phyloP scores from a whole-genome alignment of 2,888 invertebrate genomes.

The Pardosa pseudoannulata region DNA sequence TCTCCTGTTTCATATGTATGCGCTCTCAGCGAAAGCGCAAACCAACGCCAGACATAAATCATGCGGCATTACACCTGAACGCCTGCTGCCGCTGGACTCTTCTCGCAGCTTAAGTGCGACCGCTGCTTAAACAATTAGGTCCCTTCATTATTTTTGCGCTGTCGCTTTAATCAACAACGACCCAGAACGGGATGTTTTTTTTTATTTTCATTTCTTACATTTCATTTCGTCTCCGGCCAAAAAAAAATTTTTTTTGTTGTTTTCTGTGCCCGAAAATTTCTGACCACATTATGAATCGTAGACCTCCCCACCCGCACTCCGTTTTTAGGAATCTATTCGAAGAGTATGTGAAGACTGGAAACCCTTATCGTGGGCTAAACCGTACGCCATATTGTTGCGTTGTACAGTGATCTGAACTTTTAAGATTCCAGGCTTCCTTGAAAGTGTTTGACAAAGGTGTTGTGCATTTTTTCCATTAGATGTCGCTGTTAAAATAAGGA shows the following conservation, averaged over 20 bases:
- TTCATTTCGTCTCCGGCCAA: slow-evolving; percentile 25
- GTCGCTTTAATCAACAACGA: slow-evolving; percentile 61
- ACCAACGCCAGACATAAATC: slow-evolving; percentile 40
- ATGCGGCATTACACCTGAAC: slow-evolving; percentile 56
- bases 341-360: slow-evolving; percentile 43
- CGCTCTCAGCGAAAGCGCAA: slow-evolving; percentile 21
- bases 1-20: slow-evolving; percentile 33
- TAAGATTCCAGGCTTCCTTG: too few relatives aligned
- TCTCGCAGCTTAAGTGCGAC: slow-evolving; percentile 49
- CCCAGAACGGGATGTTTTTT: slow-evolving; percentile 36
- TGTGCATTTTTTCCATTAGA: too few relatives aligned
- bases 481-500: too few relatives aligned
- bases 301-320: slow-evolving; percentile 28
- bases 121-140: slow-evolving; percentile 68
- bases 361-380: too few relatives aligned
- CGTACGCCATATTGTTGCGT: too few relatives aligned
- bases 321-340: too few relatives aligned
- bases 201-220: neutral
- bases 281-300: slow-evolving; percentile 54
- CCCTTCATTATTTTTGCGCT: slow-evolving; percentile 61
- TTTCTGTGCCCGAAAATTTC: slow-evolving; percentile 16
- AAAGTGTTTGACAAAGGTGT: too few relatives aligned
- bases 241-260: slow-evolving; percentile 56
- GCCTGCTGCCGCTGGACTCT: neutral
- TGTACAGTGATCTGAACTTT: too few relatives aligned